Evolutionary conservation across 2,888 invertebrate species (phyloP), one percentile per base, ranked within the genome.

Genomic region (Drosophila melanosoma): DNA sequence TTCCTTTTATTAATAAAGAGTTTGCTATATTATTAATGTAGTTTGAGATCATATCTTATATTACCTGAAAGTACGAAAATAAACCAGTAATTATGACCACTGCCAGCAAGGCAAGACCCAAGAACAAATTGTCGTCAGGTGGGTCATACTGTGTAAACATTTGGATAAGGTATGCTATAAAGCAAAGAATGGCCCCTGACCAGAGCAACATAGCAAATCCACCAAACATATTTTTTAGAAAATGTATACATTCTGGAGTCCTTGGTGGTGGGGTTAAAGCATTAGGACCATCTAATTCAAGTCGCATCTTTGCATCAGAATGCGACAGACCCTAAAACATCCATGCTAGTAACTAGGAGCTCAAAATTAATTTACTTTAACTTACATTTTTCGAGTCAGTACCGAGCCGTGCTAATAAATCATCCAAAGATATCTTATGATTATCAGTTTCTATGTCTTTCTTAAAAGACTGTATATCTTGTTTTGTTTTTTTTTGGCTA

Each of bases 241-340:
- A 99, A 94, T 98, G 98, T 90, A 99, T 96, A 98, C 98, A 99
- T 95, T 98, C 98, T 90, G 99, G 98, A 72, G 98, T 98, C 93
- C 97, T 97, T 95, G 97, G 97, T 87, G 98, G 98, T 91, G 98
- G 98, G 91, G 98, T 98, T 92, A 98, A 95, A 90, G 98, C 97
- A 93, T 99, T 99, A 91, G 98, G 98, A 93, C 98, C 98, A 94
- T 98, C 98, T 93, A 98, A 95, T 94, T 97, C 97, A 92, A 98
- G 95, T 93, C 97, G 96, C 94, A 98, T 97, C 94, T 97, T 97
- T 93, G 98, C 98, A 95, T 97, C 97, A 90, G 97, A 97, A 94
- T 97, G 97, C 94, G 98, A 98, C 94, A 98, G 96, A 95, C 98
- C 98, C 98, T 98, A 49, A 49, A n/a, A 17, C 11, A 56, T 29